phyloP scores from a whole-genome alignment of 2,113 vertebrate genomes.

The Microcebus murinus region DNA sequence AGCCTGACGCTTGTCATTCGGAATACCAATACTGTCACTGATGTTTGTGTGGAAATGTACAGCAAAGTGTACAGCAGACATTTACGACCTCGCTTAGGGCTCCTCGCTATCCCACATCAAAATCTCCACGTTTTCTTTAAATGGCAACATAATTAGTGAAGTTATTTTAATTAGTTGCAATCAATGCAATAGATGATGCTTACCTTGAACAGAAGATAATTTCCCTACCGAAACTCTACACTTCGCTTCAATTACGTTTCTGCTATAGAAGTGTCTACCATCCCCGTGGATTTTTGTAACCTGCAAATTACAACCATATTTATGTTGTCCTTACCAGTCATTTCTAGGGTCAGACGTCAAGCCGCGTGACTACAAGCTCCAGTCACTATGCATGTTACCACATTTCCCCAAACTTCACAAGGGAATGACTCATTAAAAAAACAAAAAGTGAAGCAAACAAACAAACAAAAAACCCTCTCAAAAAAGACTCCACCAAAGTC shows the following conservation, averaged over 20 bases:
- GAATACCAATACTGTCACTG: background rate
- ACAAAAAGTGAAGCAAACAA: background rate
- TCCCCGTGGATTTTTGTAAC: background rate
- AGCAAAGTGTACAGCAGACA: background rate
- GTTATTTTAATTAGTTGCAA: background rate
- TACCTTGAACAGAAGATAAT: background rate
- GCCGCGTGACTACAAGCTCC: no score
- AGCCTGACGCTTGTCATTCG: background rate
- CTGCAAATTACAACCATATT: background rate
- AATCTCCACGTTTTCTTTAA: background rate
- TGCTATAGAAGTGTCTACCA: background rate
- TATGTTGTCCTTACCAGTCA: background rate
- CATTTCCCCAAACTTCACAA: background rate
- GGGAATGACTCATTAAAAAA: background rate
- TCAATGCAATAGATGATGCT: background rate
- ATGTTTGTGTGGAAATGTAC: background rate
- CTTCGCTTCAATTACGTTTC: background rate
- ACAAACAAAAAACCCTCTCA: background rate
- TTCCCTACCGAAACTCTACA: background rate
- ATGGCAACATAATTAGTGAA: background rate
- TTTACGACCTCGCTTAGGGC: background rate
- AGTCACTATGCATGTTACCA: background rate
- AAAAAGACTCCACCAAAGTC: background rate
- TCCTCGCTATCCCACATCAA: background rate
- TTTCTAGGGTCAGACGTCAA: background rate